Conservation (phyloP, 1,140 invertebrate genomes). For the Agrypnia vestita region DNA sequence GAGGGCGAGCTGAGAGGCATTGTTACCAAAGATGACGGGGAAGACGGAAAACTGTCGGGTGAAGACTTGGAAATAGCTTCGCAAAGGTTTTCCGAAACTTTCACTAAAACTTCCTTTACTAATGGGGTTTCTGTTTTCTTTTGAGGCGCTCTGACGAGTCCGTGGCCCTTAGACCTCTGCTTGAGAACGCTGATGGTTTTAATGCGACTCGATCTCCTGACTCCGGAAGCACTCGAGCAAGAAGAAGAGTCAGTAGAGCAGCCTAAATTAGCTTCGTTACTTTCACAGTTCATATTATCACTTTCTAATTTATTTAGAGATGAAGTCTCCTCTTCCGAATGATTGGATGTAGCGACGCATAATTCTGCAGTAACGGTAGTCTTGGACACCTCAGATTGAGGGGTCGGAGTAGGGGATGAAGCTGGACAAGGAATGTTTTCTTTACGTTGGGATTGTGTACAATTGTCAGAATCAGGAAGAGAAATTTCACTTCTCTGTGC, state of each 20-base stretch:
- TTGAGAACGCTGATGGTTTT: slow-evolving; percentile 75
- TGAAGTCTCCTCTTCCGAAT: slow-evolving; percentile 67
- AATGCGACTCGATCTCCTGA: slow-evolving; percentile 74
- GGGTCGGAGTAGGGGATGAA: background rate
- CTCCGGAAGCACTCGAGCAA: slow-evolving; percentile 69
- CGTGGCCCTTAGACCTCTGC: slow-evolving; percentile 75
- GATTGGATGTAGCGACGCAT: slow-evolving; percentile 67
- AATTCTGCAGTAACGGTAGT: slow-evolving; percentile 63
- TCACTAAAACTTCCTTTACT: slow-evolving; percentile 57
- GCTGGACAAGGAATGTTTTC: background rate
- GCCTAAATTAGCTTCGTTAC: slow-evolving; percentile 64
- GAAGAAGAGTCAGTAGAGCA: slow-evolving; percentile 69
- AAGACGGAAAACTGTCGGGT: slow-evolving; percentile 25
- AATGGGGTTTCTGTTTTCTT: slow-evolving; percentile 64
- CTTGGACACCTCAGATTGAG: background rate
- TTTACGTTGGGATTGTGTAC: background rate
- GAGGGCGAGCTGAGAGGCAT: slow-evolving; percentile 63
- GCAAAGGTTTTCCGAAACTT: slow-evolving; percentile 34
- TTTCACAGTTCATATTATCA: slow-evolving; percentile 48
- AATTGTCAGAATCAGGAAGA: background rate
- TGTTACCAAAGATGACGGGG: slow-evolving; percentile 15
- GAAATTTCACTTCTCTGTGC: background rate
- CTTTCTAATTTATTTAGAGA: slow-evolving; percentile 41
- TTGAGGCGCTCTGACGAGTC: slow-evolving; percentile 71
- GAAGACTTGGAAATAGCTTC: slow-evolving; percentile 11